Conservation (phyloP, 2,113 vertebrate species). For the Aptenodytes patagonicus region DNA sequence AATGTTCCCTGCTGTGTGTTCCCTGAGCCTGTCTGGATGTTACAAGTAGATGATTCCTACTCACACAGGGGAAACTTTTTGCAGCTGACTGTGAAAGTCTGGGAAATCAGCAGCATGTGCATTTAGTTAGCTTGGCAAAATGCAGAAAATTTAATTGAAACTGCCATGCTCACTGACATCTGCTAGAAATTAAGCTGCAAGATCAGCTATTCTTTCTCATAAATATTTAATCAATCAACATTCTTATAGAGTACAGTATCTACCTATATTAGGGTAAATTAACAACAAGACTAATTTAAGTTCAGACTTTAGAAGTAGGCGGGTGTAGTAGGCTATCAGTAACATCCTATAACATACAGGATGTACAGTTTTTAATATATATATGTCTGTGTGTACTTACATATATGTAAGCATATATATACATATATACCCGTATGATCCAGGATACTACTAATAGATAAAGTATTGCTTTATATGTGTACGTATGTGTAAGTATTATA, state of each 20-base stretch:
- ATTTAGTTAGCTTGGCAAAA: background rate
- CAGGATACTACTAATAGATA: background rate
- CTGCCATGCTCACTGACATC: background rate
- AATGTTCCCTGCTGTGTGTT: background rate
- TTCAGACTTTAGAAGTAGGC: background rate
- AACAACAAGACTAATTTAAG: background rate
- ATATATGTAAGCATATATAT: background rate
- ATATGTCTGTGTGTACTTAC: background rate
- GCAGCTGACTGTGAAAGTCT: background rate
- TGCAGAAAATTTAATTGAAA: background rate
- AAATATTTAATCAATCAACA: background rate
- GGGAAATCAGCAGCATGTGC: background rate
- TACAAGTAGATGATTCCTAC: background rate
- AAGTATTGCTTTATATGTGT: background rate
- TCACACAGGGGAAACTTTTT: background rate
- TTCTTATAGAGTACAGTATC: background rate
- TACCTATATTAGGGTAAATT: background rate
- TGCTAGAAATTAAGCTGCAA: background rate
- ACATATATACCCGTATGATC: background rate
- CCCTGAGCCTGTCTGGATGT: background rate
- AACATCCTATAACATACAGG: background rate
- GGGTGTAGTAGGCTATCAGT: background rate
- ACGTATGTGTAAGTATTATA: rapidly evolving
- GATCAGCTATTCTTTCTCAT: background rate
- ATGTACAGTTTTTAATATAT: too few relatives aligned